Base-by-base conservation (phyloP, 2,888 invertebrate genomes). In the Acanthopleura granulata region DNA sequence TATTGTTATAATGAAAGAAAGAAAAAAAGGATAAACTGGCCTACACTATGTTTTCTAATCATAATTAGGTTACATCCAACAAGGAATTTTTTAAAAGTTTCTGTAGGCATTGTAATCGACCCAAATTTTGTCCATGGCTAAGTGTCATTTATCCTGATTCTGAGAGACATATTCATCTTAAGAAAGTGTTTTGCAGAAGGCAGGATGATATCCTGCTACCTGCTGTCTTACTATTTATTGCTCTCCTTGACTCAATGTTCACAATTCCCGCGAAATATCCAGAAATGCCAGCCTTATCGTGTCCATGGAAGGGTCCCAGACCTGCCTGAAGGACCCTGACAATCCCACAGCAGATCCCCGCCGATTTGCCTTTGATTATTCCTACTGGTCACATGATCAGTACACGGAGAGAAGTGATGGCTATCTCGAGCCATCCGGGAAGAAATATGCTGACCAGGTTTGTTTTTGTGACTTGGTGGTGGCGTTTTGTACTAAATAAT, bases 381-480 rank as follows among this genome's bases (percentile, higher is more conserved):
- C 89, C 0, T 89, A 89, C 81, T 89, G 89, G 89, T 89, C 89
- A 73, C 89, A 89, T 82, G 88, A 88, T 79, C 86, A 84, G 0
- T 89, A 79, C 78, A 85, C 73, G 27, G 88, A 88, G 71, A 71
- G 78, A 14, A 57, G 76, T 9, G 84, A 87, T 80, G 89, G 89
- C 0, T 89, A 89, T 77, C 72, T 85, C 12, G 83, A 84, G 69
- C 86, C 88, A 1, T 73, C 76, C 3, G 78, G 78, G 40, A 27
- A 79, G 9, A 84, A 85, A 80, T 89, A 89, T 82, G 87, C 87
- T 69, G 89, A 89, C 76, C 89, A 89, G 87, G 89, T 89, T 74
- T 40, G 61, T 66, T 30, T 40, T 40, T 40, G 40, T 40, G 4
- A 40, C 9, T 61, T 62, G 3, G 40, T 40, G 3, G 40, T 40